phyloP scores from a whole-genome alignment of 2,113 vertebrate species.

The Chiloscyllium plagiosum region DNA sequence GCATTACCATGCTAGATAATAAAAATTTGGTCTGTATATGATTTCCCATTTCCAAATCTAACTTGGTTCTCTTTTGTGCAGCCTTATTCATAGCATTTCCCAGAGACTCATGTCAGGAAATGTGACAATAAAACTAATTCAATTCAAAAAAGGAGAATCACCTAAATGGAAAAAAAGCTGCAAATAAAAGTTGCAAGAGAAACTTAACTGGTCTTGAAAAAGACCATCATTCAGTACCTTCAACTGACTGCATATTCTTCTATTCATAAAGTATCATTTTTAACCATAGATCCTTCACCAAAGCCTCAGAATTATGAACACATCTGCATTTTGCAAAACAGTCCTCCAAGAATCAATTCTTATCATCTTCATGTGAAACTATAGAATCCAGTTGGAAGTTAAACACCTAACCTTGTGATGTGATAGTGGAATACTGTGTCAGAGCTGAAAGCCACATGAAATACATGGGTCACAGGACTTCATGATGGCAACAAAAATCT shows the following conservation, averaged over 20 bases:
- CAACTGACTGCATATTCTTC: background rate
- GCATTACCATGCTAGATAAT: no score
- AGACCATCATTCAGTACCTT: background rate
- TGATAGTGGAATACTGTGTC: background rate
- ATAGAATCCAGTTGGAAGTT: background rate
- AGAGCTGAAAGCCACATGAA: background rate
- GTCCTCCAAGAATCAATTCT: background rate
- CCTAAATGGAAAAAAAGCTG: background rate
- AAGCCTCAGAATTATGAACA: background rate
- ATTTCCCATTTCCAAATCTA: no score
- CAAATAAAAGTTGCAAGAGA: background rate
- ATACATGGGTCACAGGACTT: background rate
- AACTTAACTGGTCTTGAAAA: background rate
- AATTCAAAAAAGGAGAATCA: background rate
- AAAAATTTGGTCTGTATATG: no score
- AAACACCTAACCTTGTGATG: background rate
- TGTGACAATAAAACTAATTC: no score
- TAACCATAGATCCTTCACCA: no score
- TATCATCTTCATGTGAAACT: background rate
- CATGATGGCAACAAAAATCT: background rate
- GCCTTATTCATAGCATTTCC: no score
- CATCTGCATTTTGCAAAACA: background rate
- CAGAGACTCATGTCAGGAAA: no score
- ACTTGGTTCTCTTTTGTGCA: no score
- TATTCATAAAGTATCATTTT: background rate